Evolutionary conservation across 2,797 vertebrate genomes (phyloP).

Genomic region (Sylvilagus floridanus): DNA sequence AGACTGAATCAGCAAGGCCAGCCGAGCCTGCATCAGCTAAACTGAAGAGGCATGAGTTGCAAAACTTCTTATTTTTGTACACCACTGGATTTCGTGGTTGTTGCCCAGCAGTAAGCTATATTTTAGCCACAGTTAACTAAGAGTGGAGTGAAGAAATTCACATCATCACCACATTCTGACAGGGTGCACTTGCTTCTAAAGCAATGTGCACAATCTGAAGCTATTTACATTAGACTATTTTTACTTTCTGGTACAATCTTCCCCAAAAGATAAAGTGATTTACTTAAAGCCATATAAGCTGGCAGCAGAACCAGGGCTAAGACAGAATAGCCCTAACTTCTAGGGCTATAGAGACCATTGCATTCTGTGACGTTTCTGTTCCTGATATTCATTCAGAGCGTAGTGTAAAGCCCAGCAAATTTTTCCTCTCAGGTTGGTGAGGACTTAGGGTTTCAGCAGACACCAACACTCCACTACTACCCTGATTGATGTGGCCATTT

Average conservation of each 20-base stretch:
- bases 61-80: background rate
- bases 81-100: background rate
- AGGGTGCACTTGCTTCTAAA: background rate
- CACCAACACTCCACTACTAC: slow-evolving; percentile 52
- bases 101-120: background rate
- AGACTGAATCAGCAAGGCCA: background rate
- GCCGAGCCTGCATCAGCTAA: background rate
- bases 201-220: background rate
- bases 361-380: accelerated
- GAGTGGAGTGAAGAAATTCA: background rate
- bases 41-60: background rate
- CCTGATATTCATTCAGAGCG: background rate
- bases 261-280: background rate
- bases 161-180: background rate
- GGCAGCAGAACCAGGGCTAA: background rate
- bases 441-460: slow-evolving; percentile 62
- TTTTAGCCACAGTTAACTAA: background rate
- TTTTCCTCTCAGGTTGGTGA: background rate
- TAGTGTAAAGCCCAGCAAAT: background rate
- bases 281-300: background rate
- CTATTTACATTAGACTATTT: background rate
- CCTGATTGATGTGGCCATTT: slow-evolving; percentile 74
- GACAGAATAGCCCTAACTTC: background rate
- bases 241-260: background rate
- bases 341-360: background rate